Conservation (phyloP, 2,888 invertebrate genomes). For the Sarcophaga subvicina region DNA sequence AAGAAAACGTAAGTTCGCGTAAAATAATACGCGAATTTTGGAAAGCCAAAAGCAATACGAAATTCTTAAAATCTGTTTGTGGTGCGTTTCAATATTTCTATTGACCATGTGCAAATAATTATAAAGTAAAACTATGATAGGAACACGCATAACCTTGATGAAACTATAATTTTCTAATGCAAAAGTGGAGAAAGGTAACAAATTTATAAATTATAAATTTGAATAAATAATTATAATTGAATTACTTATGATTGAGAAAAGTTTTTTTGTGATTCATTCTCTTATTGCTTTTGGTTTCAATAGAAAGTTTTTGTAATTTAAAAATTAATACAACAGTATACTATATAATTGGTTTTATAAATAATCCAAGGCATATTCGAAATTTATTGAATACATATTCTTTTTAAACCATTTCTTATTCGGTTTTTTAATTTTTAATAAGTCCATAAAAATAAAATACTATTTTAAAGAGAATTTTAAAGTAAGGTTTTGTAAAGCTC, state of each 20-base stretch:
- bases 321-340: too few relatives aligned
- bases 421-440: background rate
- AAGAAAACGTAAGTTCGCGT: background rate
- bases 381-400: background rate
- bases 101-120: background rate
- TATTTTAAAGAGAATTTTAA: constrained; percentile 18
- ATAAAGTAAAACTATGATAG: background rate
- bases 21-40: constrained; percentile 15
- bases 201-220: background rate
- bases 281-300: too few relatives aligned
- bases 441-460: background rate
- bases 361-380: background rate
- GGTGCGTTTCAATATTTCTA: background rate
- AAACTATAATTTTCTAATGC: background rate
- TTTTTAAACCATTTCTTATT: background rate
- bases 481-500: background rate
- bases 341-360: background rate
- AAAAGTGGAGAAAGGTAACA: background rate
- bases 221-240: background rate
- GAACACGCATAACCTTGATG: background rate
- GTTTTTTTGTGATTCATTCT: too few relatives aligned
- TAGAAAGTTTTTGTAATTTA: too few relatives aligned
- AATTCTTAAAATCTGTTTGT: constrained; percentile 30
- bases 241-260: background rate
- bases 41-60: background rate